Evolutionary conservation across 2,113 vertebrate genomes (phyloP).

Genomic region (Phasianus colchicus): DNA sequence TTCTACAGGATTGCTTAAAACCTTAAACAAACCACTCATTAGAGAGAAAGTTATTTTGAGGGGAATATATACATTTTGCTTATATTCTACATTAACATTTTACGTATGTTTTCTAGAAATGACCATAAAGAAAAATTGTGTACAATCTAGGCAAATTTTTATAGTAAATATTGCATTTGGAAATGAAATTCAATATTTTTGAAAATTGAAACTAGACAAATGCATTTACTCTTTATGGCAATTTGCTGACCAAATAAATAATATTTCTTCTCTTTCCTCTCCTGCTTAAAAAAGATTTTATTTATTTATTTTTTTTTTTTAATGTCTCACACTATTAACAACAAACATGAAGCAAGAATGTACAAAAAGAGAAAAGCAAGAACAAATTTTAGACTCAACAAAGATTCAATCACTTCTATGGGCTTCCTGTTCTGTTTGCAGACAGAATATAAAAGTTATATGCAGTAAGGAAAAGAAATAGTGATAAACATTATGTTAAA

Average conservation of each 20-base stretch:
- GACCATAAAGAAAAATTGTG: neutral
- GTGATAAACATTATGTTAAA: neutral
- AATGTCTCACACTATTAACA: rapidly evolving
- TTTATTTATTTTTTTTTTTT: too few relatives aligned
- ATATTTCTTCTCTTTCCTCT: too few relatives aligned
- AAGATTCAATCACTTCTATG: neutral
- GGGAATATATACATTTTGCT: neutral
- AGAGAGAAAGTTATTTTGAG: neutral
- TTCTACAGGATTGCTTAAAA: neutral
- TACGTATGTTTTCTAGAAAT: neutral
- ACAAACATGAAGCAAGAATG: rapidly evolving
- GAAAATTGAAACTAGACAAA: neutral
- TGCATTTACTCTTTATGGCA: neutral
- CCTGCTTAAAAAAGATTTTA: neutral
- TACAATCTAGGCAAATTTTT: neutral
- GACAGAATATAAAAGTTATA: neutral
- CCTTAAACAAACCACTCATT: neutral
- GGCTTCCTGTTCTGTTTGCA: neutral
- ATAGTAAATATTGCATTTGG: neutral
- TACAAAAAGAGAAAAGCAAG: neutral
- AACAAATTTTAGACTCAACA: neutral
- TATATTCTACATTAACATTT: neutral
- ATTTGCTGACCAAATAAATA: neutral
- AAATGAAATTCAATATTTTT: neutral
- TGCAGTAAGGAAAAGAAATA: neutral